phyloP scores from a whole-genome alignment of 2,888 invertebrate species.

The Vannuccia rotundouncinata region DNA sequence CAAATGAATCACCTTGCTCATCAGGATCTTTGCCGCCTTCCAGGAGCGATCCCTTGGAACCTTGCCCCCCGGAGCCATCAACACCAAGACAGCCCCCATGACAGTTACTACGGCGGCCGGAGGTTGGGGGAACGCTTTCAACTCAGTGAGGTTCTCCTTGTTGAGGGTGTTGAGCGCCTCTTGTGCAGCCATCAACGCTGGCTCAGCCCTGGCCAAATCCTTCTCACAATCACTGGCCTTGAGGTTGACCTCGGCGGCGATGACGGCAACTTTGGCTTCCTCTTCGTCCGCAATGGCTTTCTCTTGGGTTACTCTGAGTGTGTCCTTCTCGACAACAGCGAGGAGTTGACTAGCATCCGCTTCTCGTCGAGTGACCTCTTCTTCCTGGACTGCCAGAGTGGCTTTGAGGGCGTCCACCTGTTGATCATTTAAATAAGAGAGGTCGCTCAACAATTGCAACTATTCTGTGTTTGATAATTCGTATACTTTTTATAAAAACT shows the following conservation, averaged over 20 bases:
- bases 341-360: slow-evolving; percentile 89
- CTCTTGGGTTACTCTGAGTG: slow-evolving; percentile 84
- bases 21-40: slow-evolving; percentile 81
- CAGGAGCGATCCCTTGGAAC: slow-evolving; percentile 89
- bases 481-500: no score
- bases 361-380: slow-evolving; percentile 74
- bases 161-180: slow-evolving; percentile 90
- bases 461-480: no score
- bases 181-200: slow-evolving; percentile 81
- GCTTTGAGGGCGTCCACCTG: slow-evolving; percentile 80
- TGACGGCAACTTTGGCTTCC: slow-evolving; percentile 84
- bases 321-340: slow-evolving; percentile 80
- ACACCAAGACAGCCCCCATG: slow-evolving; percentile 85
- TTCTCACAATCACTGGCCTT: slow-evolving; percentile 80
- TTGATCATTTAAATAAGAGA: no score
- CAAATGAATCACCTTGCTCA: slow-evolving; percentile 71
- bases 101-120: slow-evolving; percentile 88
- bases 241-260: slow-evolving; percentile 83
- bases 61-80: slow-evolving; percentile 70
- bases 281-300: slow-evolving; percentile 81
- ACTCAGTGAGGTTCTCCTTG: slow-evolving; percentile 86
- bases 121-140: slow-evolving; percentile 91
- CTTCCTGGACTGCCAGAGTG: slow-evolving; percentile 82
- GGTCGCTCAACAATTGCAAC: no score
- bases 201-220: slow-evolving; percentile 86